phyloP scores from a whole-genome alignment of 2,113 vertebrate genomes.

The Bubo blakistoni region DNA sequence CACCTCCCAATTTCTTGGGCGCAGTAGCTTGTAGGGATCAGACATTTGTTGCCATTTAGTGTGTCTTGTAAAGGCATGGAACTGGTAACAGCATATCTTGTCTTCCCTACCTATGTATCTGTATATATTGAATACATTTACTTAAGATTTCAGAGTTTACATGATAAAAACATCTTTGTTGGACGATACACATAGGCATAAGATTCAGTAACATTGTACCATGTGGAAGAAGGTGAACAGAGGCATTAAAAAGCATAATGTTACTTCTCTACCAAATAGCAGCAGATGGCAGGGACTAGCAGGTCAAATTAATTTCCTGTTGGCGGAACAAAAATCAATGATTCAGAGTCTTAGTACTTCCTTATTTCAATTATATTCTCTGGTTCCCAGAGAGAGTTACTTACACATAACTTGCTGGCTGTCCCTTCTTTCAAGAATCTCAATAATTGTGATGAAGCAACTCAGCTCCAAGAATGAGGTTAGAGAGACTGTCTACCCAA shows the following conservation, averaged over 20 bases:
- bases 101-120: neutral
- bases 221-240: neutral
- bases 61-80: neutral
- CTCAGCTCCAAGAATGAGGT: neutral
- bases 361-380: neutral
- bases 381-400: neutral
- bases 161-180: neutral
- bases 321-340: neutral
- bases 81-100: neutral
- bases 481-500: neutral
- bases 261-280: neutral
- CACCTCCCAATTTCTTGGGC: neutral
- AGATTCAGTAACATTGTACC: neutral
- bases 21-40: neutral
- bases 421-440: neutral
- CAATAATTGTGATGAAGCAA: neutral
- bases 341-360: neutral
- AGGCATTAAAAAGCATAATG: neutral
- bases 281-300: neutral
- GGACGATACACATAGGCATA: neutral
- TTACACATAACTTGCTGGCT: neutral
- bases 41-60: neutral
- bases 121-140: neutral
- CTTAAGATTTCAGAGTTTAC: neutral
- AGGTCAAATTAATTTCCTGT: constrained; percentile 8